Evolutionary conservation across 2,797 vertebrate genomes (phyloP), one percentile per base, ranked within the genome.

Genomic region (Falco berigora): DNA sequence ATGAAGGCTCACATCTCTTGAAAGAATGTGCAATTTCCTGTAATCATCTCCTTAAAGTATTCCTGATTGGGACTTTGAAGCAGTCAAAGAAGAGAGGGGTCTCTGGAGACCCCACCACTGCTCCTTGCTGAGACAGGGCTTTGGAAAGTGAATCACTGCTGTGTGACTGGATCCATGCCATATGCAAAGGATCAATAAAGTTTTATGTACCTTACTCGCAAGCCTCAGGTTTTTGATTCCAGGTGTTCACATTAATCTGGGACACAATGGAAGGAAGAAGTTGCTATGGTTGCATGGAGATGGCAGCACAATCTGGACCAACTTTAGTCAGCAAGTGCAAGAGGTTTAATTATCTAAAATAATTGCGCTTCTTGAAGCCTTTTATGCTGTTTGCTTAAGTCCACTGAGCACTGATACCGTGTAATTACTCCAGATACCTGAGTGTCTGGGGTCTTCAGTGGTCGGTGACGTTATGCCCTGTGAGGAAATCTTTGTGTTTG

Each of bases 211-310:
- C 93, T 68, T 68, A 76, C 64, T 89, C 8, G 0, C 86, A 72
- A 90, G 63, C 77, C 88, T 89, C 84, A 62, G 64, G 68, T 68
- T 95, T 94, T 79, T 74, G 83, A 62, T 83, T 95, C 92, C 95
- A 95, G 93, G 92, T 96, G 92, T 93, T 97, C 58, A 0, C 88
- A 96, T 96, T 85, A 95, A 95, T 95, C 92, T 97, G 86, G 86
- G 90, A 38, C 72, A 87, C 34, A 14, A 47, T 55, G 87, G 81
- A 95, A 96, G 92, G 64, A 36, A 63, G 88, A 92, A 95, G 88
- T 85, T 95, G 86, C 86, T 87, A 75, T 44, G 86, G 83, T 89
- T 96, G 92, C 92, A 58, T 55, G 68, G 74, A 94, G 88, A 63
- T 89, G 92, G 86, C 83, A 93, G 77, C 3, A 0, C 86, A 92